Conservation (phyloP, 2,797 vertebrate genomes). For the Anolis apletophallus region DNA sequence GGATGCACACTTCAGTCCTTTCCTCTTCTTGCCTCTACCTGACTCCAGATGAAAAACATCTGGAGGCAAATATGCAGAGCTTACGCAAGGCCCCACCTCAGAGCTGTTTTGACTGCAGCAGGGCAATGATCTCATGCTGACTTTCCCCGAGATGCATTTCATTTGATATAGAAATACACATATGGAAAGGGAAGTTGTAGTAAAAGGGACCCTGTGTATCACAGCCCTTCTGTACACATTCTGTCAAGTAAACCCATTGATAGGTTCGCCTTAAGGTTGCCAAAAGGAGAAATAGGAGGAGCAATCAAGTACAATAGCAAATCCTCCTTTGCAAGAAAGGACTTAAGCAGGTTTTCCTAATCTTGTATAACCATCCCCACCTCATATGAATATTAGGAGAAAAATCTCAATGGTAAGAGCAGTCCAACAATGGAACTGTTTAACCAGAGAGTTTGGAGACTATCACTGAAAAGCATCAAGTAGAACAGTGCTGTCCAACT, state of each 20-base stretch:
- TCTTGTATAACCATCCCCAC: background rate
- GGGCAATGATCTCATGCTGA: conserved; percentile 8
- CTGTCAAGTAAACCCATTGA: too few relatives aligned
- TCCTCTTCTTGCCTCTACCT: conserved; percentile 48
- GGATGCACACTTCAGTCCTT: conserved; percentile 37
- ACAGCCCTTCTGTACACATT: too few relatives aligned
- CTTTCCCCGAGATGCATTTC: background rate
- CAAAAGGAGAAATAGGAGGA: background rate
- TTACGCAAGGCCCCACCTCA: background rate
- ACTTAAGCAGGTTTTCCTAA: background rate
- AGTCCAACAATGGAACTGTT: too few relatives aligned
- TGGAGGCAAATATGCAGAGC: background rate
- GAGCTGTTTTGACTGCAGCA: background rate
- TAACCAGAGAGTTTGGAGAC: too few relatives aligned
- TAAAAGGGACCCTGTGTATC: background rate
- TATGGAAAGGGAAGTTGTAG: too few relatives aligned
- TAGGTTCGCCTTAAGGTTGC: too few relatives aligned
- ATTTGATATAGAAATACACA: background rate
- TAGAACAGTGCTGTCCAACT: too few relatives aligned
- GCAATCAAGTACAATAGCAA: background rate
- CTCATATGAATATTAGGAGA: background rate
- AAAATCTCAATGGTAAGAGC: too few relatives aligned
- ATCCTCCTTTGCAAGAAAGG: background rate
- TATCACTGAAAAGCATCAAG: too few relatives aligned
- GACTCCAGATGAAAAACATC: conserved; percentile 64